Base-by-base conservation (phyloP, 2,888 invertebrate genomes). In the Agrochola circellaris region DNA sequence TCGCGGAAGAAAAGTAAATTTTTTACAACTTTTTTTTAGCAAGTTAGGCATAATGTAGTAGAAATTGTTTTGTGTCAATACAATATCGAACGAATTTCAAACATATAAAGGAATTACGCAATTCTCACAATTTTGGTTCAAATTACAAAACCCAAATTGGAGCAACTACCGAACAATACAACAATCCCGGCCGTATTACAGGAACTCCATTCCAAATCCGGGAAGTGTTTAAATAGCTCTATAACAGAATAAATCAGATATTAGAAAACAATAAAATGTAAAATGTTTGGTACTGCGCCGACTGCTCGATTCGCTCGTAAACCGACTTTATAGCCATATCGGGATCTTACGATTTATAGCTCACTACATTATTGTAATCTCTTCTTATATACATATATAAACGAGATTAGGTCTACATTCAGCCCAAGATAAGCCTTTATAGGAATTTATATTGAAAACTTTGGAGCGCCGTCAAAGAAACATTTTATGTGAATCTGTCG, bases 291-390 rank as follows among this genome's bases (percentile, higher is more conserved):
- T 73, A 76, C 65, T 51, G 79, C 73, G 72, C 65, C 66, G 73
- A 81, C 80, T 79, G 78, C 79, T 74, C 70, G 74, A 70, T 67
- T 38, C 68, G 80, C 78, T 89, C 89, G 85, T 90, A 90, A 90
- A 88, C 70, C 51, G 38, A 56, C 69, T 87, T 89, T 88, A 87
- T 85, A 82, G 73, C 82, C 84, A 82, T 88, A 87, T 86, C 85
- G 86, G 77, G 81, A 86, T 86, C 86, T 83, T 78, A 68, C 85
- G 82, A 87, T 87, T 90, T 88, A 90, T 86, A 85, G 80, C 86
- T 84, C 82, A 82, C 83, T 83, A 87, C 87, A 87, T 85, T 85
- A 89, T 87, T 88, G 86, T 87, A 84, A 87, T 83, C 87, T 83
- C 80, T 82, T 69, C 75, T 73, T 76, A 72, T 48, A 71, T 79